Conservation (phyloP, 1,140 invertebrate species). For the Euura lappo region DNA sequence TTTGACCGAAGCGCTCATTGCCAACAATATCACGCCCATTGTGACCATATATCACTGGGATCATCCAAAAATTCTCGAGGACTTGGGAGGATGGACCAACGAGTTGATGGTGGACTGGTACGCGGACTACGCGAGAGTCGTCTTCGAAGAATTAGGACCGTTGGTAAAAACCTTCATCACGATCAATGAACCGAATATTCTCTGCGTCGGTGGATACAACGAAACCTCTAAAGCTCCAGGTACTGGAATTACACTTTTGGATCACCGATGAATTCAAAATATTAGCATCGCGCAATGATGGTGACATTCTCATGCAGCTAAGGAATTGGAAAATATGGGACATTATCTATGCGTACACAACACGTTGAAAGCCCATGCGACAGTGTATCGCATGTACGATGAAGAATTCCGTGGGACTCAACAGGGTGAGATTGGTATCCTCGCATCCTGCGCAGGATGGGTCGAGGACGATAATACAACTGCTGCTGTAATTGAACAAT, state of each 20-base stretch:
- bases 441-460: conserved; percentile 22
- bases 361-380: conserved; percentile 63
- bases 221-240: background rate
- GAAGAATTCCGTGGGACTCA: conserved; percentile 65
- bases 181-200: conserved; percentile 21
- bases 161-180: conserved; percentile 24
- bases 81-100: conserved; percentile 63
- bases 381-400: conserved; percentile 63
- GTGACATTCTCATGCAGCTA: background rate
- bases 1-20: conserved; percentile 55
- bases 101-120: conserved; percentile 48
- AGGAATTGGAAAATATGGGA: background rate
- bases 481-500: conserved; percentile 25
- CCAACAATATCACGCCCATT: conserved; percentile 59
- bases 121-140: conserved; percentile 36
- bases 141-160: conserved; percentile 38
- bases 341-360: conserved; percentile 63
- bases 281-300: background rate
- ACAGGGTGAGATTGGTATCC: conserved; percentile 58
- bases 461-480: conserved; percentile 31
- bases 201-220: background rate
- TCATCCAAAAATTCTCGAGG: conserved; percentile 67
- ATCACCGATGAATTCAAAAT: background rate
- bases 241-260: background rate
- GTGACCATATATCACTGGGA: conserved; percentile 47